Percentiles rank a stretch among this genome's conserved stretches.
These are phyloP conservation scores for Piprites chloris DNA, from an alignment of 2,113 vertebrate species.

Conservation along the genomic window DNA sequence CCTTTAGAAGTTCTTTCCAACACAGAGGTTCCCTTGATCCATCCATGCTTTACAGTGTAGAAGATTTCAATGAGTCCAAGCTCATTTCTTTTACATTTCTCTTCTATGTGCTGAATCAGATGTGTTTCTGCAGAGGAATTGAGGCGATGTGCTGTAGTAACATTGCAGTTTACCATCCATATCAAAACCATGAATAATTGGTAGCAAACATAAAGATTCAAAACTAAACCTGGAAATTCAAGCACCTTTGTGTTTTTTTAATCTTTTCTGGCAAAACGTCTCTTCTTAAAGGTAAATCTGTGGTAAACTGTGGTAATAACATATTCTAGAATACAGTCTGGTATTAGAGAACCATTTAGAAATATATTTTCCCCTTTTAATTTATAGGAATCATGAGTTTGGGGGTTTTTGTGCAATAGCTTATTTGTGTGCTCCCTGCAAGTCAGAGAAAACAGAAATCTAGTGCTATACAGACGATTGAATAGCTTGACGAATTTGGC, in stretches of 20 bases:
- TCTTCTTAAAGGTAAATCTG: neutral
- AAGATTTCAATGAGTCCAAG: neutral
- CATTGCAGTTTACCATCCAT: neutral
- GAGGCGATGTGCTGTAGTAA: neutral
- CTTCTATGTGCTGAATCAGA: neutral
- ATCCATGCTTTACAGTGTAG: neutral
- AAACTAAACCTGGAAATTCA: neutral
- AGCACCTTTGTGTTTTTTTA: neutral
- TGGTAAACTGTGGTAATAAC: neutral
- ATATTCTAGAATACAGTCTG: neutral
- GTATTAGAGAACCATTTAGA: neutral
- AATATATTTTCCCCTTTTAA: neutral
- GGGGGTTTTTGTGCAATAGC: fast-evolving
- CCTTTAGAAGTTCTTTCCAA: neutral
- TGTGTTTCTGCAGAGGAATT: neutral
- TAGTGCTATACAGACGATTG: neutral
- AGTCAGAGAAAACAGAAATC: neutral
- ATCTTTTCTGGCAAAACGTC: neutral
- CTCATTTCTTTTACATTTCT: neutral
- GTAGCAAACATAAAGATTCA: neutral
- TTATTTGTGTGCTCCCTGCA: neutral
- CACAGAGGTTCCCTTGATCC: neutral
- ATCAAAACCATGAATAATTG: neutral
- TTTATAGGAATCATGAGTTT: neutral
- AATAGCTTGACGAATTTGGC: neutral